Conservation (phyloP, 2,888 invertebrate species). For the Phengaris arion region DNA sequence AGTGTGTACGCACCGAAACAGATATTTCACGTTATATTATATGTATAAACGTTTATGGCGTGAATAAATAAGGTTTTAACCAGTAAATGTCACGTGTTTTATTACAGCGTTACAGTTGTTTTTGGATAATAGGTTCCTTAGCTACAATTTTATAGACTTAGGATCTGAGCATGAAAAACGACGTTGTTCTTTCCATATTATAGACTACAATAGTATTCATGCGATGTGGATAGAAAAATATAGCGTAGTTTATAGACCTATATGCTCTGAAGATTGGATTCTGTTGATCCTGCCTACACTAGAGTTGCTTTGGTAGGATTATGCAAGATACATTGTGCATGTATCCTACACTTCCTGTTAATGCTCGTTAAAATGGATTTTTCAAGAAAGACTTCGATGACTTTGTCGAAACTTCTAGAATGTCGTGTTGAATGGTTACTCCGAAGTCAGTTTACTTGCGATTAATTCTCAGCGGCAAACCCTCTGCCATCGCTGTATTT, state of each 20-base stretch:
- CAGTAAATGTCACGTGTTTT: slow-evolving; percentile 20
- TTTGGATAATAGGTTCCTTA: slow-evolving; percentile 5
- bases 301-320: too few species aligned
- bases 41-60: slow-evolving; percentile 6
- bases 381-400: too few species aligned
- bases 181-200: background rate
- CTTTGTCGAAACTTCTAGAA: too few species aligned
- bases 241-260: too few species aligned
- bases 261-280: too few species aligned
- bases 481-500: background rate
- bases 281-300: too few species aligned
- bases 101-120: background rate
- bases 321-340: too few species aligned
- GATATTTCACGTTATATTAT: slow-evolving; percentile 11
- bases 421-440: too few species aligned
- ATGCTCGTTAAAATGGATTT: too few species aligned
- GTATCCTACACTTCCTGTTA: too few species aligned
- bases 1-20: background rate
- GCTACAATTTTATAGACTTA: slow-evolving; percentile 4
- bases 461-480: background rate
- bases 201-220: background rate
- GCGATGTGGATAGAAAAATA: too few species aligned
- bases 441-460: too few species aligned
- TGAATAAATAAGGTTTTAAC: slow-evolving; percentile 16
- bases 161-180: slow-evolving; percentile 3